Conservation (phyloP, 1,140 invertebrate species). For the Drosophila parvula region DNA sequence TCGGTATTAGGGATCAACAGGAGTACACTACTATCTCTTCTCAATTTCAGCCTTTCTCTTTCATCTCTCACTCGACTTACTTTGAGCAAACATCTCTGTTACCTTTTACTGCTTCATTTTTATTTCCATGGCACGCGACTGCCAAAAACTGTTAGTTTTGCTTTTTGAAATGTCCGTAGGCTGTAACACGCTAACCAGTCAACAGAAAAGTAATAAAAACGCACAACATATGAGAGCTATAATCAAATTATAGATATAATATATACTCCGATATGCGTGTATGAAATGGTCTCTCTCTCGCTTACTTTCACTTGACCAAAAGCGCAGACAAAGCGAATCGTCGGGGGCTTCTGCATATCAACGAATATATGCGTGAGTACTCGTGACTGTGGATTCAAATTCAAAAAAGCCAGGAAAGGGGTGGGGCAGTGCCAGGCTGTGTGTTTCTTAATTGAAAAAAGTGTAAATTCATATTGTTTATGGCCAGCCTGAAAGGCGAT, state of each 20-base stretch:
- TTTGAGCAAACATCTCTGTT: background rate
- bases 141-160: slow-evolving; percentile 23
- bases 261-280: slow-evolving; percentile 35
- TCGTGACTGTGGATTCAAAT: slow-evolving; percentile 32
- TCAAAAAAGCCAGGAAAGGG: slow-evolving; percentile 14
- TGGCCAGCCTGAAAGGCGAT: slow-evolving; percentile 37
- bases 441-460: slow-evolving; percentile 72
- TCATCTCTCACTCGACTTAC: background rate
- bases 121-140: slow-evolving; percentile 34
- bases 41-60: slow-evolving; percentile 24
- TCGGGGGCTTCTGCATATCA: slow-evolving; percentile 64
- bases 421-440: slow-evolving; percentile 1
- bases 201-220: slow-evolving; percentile 15
- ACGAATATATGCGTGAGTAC: slow-evolving; percentile 44
- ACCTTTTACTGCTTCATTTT: slow-evolving; percentile 13
- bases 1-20: too few relatives aligned
- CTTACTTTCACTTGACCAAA: slow-evolving; percentile 65
- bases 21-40: too few relatives aligned
- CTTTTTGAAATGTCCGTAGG: slow-evolving; percentile 16
- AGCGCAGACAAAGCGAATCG: slow-evolving; percentile 49
- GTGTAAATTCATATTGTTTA: slow-evolving; percentile 68
- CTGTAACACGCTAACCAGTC: slow-evolving; percentile 29
- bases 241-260: slow-evolving; percentile 48
- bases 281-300: slow-evolving; percentile 23
- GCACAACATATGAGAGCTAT: slow-evolving; percentile 15